Base-by-base conservation (phyloP, 2,888 invertebrate genomes). In the Imbricaverruca yamaguchii region DNA sequence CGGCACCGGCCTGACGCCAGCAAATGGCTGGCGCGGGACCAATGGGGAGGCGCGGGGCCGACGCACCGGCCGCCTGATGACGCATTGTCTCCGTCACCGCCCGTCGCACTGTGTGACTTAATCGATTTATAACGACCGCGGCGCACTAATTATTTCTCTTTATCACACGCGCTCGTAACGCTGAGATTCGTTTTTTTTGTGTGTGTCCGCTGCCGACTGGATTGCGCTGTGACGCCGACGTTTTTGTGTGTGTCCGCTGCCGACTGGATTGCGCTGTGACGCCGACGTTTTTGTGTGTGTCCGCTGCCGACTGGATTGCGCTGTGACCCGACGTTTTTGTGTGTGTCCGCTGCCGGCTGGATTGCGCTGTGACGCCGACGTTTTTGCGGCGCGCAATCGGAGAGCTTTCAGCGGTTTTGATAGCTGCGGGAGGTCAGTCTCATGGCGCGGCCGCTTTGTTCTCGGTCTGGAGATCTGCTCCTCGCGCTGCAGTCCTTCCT, bases 151-250 rank as follows among this genome's bases (percentile, higher is more conserved):
- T 67, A 25, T 67, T 67, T 67, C 67, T 67, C 25, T 67, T 67
- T 67, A 67, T 67, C 67, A 67, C 25, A 25, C 67, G n/a, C 67
- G 67, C 67, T 67, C 67, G 67, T 67, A 67, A 67, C 25, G 67
- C 25, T 67, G 25, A 67, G 39, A 67, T 67, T 67, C 67, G 25
- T 25, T 67, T 67, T 67, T 67, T 67, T 25, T 39, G 39, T n/a
- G n/a, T n/a, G n/a, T n/a, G n/a, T n/a, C n/a, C n/a, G n/a, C n/a
- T n/a, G n/a, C n/a, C n/a, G n/a, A n/a, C n/a, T n/a, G n/a, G n/a
- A n/a, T n/a, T n/a, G n/a, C n/a, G n/a, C n/a, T n/a, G n/a, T n/a
- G n/a, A n/a, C n/a, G 25, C n/a, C n/a, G n/a, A n/a, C n/a, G n/a
- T n/a, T n/a, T n/a, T n/a, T n/a, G n/a, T n/a, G n/a, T n/a, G n/a